phyloP scores from a whole-genome alignment of 2,888 invertebrate species.

The Zygothrica quintamaculata region DNA sequence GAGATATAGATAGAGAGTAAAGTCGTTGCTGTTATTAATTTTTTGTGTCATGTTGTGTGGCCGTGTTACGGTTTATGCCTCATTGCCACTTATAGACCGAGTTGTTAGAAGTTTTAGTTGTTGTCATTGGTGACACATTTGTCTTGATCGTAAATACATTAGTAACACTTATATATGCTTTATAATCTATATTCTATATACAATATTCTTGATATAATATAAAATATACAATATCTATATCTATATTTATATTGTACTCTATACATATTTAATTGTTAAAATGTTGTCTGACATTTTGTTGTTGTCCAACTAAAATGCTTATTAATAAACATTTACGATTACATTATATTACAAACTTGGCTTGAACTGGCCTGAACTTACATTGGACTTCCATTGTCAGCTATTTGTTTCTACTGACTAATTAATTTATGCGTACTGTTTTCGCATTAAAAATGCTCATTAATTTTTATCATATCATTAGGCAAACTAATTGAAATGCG shows the following conservation, averaged over 20 bases:
- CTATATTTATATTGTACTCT: too few relatives aligned
- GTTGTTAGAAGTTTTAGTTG: conserved; percentile 29
- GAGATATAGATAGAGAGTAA: conserved; percentile 54
- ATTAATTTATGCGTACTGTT: conserved; percentile 72
- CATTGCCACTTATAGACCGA: conserved; percentile 70
- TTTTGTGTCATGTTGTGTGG: conserved; percentile 78
- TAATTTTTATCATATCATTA: conserved; percentile 53
- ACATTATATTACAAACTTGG: conserved; percentile 35
- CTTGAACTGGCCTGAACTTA: too few relatives aligned
- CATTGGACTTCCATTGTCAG: conserved; percentile 39
- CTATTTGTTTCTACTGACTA: too few relatives aligned
- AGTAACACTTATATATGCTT: conserved; percentile 44
- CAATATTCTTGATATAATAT: conserved; percentile 1
- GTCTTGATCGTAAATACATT: conserved; percentile 75
- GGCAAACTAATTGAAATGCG: conserved; percentile 21
- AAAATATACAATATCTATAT: too few relatives aligned
- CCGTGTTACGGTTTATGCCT: conserved; percentile 74
- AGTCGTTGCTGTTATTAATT: conserved; percentile 68
- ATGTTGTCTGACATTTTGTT: too few relatives aligned
- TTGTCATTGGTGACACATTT: conserved; percentile 74
- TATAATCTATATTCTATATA: background rate
- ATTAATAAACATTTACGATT: conserved; percentile 77
- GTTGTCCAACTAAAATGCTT: conserved; percentile 21
- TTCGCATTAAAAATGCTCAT: conserved; percentile 66
- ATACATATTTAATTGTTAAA: conserved; percentile 53